Evolutionary conservation across 2,888 invertebrate genomes (phyloP).

Genomic region (Temnothorax ravouxi): DNA sequence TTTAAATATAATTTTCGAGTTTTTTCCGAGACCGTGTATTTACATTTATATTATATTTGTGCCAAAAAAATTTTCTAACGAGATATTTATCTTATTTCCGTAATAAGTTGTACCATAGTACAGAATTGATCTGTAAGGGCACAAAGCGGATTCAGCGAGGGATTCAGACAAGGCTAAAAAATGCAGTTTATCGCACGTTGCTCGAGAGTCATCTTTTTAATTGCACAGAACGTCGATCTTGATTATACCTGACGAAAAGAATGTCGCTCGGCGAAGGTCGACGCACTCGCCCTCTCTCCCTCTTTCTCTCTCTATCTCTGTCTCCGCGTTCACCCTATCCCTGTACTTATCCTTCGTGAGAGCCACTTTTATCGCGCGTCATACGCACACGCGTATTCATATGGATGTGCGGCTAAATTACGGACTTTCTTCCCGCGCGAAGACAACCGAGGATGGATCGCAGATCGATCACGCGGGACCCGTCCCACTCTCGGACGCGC

Average conservation of each 20-base stretch:
- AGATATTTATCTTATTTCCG: neutral
- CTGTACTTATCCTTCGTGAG: constrained; percentile 22
- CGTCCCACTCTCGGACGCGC: constrained; percentile 28
- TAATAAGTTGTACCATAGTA: neutral
- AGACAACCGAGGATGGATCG: constrained; percentile 44
- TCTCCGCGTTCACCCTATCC: constrained; percentile 15
- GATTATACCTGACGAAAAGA: constrained; percentile 70
- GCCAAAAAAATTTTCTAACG: neutral
- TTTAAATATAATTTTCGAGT: neutral
- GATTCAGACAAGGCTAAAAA: constrained; percentile 63
- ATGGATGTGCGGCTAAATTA: constrained; percentile 40
- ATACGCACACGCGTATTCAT: constrained; percentile 27
- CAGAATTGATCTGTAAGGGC: neutral
- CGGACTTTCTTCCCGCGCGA: constrained; percentile 50
- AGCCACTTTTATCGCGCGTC: constrained; percentile 50
- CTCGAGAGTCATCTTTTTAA: constrained; percentile 72
- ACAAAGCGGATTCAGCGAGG: too few species aligned
- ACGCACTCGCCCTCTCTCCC: constrained; percentile 50
- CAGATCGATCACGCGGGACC: constrained; percentile 63
- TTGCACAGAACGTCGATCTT: constrained; percentile 75
- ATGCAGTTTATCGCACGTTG: constrained; percentile 67
- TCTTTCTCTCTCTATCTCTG: neutral
- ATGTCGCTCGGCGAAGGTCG: constrained; percentile 67
- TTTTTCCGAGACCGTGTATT: neutral
- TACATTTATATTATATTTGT: neutral